These are phyloP conservation scores for Bryconaethiops microstoma DNA, from an alignment of 2,797 vertebrate genomes.

Conservation along the genomic window DNA sequence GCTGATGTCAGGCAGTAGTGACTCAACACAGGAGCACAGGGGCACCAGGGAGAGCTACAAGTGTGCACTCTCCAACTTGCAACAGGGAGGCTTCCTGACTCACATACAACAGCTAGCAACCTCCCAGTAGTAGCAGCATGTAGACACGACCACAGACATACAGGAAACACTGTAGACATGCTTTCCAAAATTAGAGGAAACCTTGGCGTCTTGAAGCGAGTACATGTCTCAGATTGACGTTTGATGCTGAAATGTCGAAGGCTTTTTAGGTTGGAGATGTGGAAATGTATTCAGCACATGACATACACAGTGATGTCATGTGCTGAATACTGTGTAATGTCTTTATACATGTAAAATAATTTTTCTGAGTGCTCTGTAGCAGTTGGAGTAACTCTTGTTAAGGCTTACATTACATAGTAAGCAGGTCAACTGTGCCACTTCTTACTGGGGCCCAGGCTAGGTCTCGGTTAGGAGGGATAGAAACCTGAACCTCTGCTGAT, in stretches of 20 bases:
- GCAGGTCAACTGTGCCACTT: background rate
- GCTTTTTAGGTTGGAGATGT: background rate
- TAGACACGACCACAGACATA: background rate
- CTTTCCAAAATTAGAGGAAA: background rate
- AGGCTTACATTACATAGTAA: background rate
- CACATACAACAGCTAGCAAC: background rate
- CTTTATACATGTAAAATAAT: no score
- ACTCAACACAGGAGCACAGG: background rate
- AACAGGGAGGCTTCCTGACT: background rate
- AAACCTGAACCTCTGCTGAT: background rate
- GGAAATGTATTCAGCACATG: background rate
- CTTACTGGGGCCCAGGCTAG: background rate
- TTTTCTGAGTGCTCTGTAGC: background rate
- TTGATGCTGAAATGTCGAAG: background rate
- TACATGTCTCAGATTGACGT: background rate
- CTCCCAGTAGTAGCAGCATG: background rate
- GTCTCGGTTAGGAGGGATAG: no score
- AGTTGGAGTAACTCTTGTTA: background rate
- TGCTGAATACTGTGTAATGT: background rate
- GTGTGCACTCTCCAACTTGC: background rate
- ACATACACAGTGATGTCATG: background rate
- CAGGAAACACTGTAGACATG: conserved; percentile 1
- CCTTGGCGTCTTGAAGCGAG: background rate
- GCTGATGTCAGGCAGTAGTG: background rate
- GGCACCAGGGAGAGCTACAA: background rate